Conservation (phyloP, 2,797 vertebrate genomes). For the Phoeniculus purpureus region DNA sequence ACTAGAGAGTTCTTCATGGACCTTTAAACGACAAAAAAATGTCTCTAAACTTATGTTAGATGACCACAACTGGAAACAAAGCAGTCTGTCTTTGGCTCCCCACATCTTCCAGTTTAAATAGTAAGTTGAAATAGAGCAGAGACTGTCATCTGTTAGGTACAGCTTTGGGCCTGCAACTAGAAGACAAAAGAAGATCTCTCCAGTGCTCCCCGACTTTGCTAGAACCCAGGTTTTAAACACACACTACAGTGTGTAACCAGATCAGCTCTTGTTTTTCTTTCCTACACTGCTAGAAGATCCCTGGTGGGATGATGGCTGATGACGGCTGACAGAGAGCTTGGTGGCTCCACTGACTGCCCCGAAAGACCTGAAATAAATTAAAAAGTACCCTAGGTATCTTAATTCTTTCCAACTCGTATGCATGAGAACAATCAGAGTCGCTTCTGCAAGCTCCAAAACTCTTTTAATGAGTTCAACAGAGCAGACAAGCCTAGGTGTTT, state of each 20-base stretch:
- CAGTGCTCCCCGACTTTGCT: not conserved
- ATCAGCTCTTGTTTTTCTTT: constrained; percentile 75
- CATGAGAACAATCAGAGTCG: not conserved
- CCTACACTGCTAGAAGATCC: constrained; percentile 63
- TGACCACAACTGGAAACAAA: not conserved
- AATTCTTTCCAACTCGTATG: constrained; percentile 41
- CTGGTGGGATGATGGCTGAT: constrained; percentile 81
- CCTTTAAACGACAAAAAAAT: not conserved
- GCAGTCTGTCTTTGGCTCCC: not conserved
- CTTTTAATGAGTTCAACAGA: not conserved
- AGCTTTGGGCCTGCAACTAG: constrained; percentile 12
- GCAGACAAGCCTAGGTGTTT: not conserved
- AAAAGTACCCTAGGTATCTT: constrained; percentile 52
- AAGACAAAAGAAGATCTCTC: constrained; percentile 36
- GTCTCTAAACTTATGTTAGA: not conserved
- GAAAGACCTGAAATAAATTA: constrained; percentile 74
- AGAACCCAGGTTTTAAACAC: constrained; percentile 62
- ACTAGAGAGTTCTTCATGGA: not conserved
- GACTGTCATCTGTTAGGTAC: not conserved
- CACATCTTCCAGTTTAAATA: not conserved
- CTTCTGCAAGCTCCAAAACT: not conserved
- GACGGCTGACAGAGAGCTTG: constrained; percentile 79
- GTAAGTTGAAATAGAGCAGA: not conserved
- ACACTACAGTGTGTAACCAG: constrained; percentile 78
- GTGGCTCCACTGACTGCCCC: constrained; percentile 75